Base-by-base conservation (phyloP, 2,888 invertebrate species). In the Himalopsyche anomala region DNA sequence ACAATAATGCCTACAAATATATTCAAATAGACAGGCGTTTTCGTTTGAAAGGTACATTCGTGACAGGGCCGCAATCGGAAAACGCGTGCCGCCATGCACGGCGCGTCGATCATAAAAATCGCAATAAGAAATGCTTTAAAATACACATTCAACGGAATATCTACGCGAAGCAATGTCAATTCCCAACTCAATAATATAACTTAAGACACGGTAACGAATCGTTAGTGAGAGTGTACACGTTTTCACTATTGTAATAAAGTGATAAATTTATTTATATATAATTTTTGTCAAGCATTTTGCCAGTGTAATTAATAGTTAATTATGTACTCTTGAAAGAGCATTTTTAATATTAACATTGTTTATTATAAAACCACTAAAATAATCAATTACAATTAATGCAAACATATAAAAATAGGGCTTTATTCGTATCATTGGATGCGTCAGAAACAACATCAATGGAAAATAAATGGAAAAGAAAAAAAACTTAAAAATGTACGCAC, bases 21-120 rank as follows among this genome's bases (percentile, higher is more conserved):
- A 62, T 62, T 62, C 62, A 62, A 62, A 62, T 62, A 62, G 62
- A 62, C 62, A 62, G 62, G 62, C 62, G 28, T 62, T 62, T 62
- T 62, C 28, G 62, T 62, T 62, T 28, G 28, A 28, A 62, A 51
- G 28, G 62, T 62, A 62, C 62, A 62, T 62, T 28, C 62, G 28
- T 62, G 62, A 19, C 62, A 62, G 62, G 62, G 28, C 62, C 62
- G 62, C 6, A 62, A 62, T 62, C 19, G 62, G 62, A 62, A 62
- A n/a, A 62, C 62, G 28, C n/a, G 51, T 51, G 51, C 51, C 51
- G 51, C 51, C 28, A 62, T 62, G n/a, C 9, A 62, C 19, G 62
- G 28, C 5, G 62, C 11, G 8, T 19, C 62, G 28, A 62, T 62
- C 62, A 62, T 62, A 62, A 62, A 62, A 62, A 19, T 62, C n/a